These are phyloP conservation scores for Oscheius sp. DNA, from an alignment of 1,140 invertebrate species.

Conservation along the genomic window DNA sequence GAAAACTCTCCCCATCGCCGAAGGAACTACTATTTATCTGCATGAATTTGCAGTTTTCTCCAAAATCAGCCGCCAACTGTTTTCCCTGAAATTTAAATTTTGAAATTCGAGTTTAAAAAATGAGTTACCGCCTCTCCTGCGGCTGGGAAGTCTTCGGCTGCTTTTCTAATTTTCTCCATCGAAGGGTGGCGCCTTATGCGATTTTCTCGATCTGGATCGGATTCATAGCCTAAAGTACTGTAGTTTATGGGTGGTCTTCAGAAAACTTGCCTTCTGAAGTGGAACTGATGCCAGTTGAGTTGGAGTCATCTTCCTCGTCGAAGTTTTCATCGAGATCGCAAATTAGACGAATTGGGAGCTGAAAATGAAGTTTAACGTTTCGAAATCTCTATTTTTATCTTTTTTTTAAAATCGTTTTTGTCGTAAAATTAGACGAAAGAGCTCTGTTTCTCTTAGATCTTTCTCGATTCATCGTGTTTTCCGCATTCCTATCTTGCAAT, in stretches of 20 bases:
- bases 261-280: neutral
- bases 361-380: neutral
- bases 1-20: neutral
- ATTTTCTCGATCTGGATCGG: neutral
- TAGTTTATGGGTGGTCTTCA: neutral
- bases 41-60: neutral
- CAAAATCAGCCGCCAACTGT: neutral
- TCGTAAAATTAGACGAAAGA: too few species aligned
- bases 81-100: neutral
- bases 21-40: neutral
- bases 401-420: neutral
- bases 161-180: conserved; percentile 10
- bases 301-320: neutral
- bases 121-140: neutral
- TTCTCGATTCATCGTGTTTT: too few species aligned
- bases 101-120: neutral
- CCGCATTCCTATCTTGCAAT: too few species aligned
- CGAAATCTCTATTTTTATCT: neutral
- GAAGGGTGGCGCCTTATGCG: neutral
- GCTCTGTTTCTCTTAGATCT: too few species aligned
- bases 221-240: conserved; percentile 10
- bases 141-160: conserved; percentile 1
- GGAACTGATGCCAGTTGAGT: neutral
- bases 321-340: neutral
- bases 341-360: neutral